Conservation (phyloP, 2,113 vertebrate species). For the Clarias macrocephalus region DNA sequence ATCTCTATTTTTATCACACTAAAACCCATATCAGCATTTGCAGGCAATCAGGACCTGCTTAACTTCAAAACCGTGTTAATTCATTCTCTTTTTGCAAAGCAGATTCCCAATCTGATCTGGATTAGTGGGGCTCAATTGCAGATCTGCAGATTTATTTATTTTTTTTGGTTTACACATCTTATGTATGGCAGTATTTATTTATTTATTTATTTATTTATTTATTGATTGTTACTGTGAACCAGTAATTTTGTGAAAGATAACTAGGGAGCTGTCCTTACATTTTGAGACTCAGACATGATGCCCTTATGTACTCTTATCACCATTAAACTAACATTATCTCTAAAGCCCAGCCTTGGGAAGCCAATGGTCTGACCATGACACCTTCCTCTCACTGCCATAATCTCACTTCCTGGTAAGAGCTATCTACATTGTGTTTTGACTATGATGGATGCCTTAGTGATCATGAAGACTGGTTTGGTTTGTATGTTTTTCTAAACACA, state of each 20-base stretch:
- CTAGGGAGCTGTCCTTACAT: not conserved
- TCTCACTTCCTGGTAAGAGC: slow-evolving; percentile 5
- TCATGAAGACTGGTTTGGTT: slow-evolving; percentile 2
- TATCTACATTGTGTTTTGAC: slow-evolving; percentile 22
- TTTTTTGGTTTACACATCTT: not conserved
- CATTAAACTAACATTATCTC: slow-evolving; percentile 23
- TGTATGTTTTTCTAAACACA: not conserved
- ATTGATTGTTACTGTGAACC: not conserved
- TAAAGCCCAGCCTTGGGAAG: slow-evolving; percentile 4
- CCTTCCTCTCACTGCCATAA: not conserved
- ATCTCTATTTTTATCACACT: not conserved
- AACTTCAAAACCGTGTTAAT: not conserved
- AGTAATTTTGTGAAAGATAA: not conserved
- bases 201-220: not conserved
- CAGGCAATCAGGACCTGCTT: not conserved
- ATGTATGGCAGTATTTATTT: not conserved
- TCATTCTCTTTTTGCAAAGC: not conserved
- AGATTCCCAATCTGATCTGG: not conserved
- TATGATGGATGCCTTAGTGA: not conserved
- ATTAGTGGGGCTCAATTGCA: not conserved
- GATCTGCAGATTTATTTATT: not conserved
- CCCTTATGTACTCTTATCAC: slow-evolving; percentile 9
- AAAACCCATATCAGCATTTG: not conserved
- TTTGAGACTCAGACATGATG: not conserved
- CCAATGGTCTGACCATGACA: not conserved